phyloP scores from a whole-genome alignment of 2,888 invertebrate species.

The Xanthorhoe designata region DNA sequence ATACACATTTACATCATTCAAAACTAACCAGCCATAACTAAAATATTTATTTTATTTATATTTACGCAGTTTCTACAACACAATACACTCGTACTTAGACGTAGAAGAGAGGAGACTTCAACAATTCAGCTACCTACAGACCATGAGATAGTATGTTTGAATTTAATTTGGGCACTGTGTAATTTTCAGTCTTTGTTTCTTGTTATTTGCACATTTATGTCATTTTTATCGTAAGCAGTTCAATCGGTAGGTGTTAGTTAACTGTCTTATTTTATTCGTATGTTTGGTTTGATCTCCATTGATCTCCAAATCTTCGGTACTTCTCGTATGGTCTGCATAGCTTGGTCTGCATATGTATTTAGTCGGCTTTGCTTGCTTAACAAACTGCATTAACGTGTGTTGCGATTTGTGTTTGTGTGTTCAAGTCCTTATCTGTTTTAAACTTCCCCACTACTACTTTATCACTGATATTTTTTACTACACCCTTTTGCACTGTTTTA shows the following conservation, averaged over 20 bases:
- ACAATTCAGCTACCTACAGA: conserved; percentile 73
- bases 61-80: conserved; percentile 81
- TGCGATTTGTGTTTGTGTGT: conserved; percentile 85
- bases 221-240: conserved; percentile 25
- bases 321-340: conserved; percentile 24
- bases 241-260: conserved; percentile 7
- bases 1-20: conserved; percentile 36
- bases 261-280: not conserved
- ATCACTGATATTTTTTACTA: conserved; percentile 30
- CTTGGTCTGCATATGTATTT: conserved; percentile 34
- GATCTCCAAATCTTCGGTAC: conserved; percentile 10
- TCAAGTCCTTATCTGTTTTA: conserved; percentile 50
- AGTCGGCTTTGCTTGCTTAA: conserved; percentile 54
- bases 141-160: conserved; percentile 74
- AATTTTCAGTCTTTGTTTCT: conserved; percentile 53
- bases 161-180: conserved; percentile 71
- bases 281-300: conserved; percentile 6
- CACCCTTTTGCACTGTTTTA: conserved; percentile 35
- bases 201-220: conserved; percentile 33
- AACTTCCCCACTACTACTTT: conserved; percentile 38
- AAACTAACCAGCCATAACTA: conserved; percentile 55
- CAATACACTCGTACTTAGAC: conserved; percentile 83
- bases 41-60: conserved; percentile 61
- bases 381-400: conserved; percentile 66
- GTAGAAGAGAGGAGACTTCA: conserved; percentile 73